Percentiles rank a stretch among this genome's conserved stretches.
Conservation (phyloP, 2,113 vertebrate species). For the Hystrix cristata region DNA sequence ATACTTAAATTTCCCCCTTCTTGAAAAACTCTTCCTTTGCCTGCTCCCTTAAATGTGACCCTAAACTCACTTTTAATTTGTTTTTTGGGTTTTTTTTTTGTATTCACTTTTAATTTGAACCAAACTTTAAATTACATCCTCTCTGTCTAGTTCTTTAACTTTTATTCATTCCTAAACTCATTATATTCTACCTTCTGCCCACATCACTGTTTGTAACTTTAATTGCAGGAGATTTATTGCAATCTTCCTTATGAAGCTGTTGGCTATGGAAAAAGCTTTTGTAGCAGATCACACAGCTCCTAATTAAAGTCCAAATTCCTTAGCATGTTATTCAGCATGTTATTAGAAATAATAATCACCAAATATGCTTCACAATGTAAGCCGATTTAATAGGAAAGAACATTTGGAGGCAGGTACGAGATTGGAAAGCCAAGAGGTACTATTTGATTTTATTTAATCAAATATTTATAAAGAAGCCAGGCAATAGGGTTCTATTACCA, state of each 20-base stretch:
- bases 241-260: neutral
- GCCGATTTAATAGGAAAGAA: slow-evolving; percentile 35
- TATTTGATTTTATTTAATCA: slow-evolving; percentile 51
- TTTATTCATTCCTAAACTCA: neutral
- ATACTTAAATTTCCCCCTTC: slow-evolving; percentile 3
- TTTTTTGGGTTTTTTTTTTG: neutral
- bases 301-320: slow-evolving; percentile 56
- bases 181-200: neutral
- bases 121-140: neutral
- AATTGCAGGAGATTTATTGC: neutral
- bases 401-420: neutral
- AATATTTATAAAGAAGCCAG: slow-evolving; percentile 51
- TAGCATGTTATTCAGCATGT: slow-evolving; percentile 10
- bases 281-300: neutral
- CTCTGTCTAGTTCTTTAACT: neutral
- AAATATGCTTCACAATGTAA: slow-evolving; percentile 12
- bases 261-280: slow-evolving; percentile 32
- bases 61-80: neutral
- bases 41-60: neutral
- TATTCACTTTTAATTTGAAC: neutral
- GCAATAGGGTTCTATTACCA: slow-evolving; percentile 13
- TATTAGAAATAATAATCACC: slow-evolving; percentile 43
- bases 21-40: slow-evolving; percentile 34
- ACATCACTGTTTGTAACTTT: slow-evolving; percentile 39
- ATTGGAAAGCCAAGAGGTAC: neutral